These are phyloP conservation scores for Pinctada fucata DNA, from an alignment of 2,888 invertebrate species.

Conservation along the genomic window DNA sequence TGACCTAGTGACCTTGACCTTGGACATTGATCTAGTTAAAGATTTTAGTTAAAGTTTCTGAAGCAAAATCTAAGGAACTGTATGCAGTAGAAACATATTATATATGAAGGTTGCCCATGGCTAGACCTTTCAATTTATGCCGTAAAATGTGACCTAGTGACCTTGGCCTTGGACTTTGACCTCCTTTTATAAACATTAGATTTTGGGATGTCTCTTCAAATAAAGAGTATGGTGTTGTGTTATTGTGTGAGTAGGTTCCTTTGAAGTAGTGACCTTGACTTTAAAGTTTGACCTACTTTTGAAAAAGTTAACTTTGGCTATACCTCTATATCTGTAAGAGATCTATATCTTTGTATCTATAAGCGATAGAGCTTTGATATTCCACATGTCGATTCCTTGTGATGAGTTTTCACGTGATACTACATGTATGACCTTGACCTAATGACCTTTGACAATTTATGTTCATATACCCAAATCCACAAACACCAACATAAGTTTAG, in stretches of 20 bases:
- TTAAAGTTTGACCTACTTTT: neutral
- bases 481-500: too few relatives aligned
- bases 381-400: neutral
- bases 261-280: neutral
- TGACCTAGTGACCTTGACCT: too few relatives aligned
- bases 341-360: too few relatives aligned
- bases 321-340: neutral
- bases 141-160: neutral
- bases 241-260: neutral
- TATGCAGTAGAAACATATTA: too few relatives aligned
- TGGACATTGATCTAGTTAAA: too few relatives aligned
- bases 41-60: too few relatives aligned
- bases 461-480: too few relatives aligned
- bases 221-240: neutral
- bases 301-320: neutral
- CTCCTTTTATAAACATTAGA: neutral
- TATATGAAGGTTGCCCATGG: too few relatives aligned
- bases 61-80: too few relatives aligned
- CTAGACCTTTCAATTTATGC: too few relatives aligned
- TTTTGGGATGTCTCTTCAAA: neutral
- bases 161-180: neutral
- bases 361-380: neutral
- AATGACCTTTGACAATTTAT: neutral
- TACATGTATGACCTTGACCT: neutral
- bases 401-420: neutral